phyloP scores from a whole-genome alignment of 2,888 invertebrate species.

The Oligia latruncula region DNA sequence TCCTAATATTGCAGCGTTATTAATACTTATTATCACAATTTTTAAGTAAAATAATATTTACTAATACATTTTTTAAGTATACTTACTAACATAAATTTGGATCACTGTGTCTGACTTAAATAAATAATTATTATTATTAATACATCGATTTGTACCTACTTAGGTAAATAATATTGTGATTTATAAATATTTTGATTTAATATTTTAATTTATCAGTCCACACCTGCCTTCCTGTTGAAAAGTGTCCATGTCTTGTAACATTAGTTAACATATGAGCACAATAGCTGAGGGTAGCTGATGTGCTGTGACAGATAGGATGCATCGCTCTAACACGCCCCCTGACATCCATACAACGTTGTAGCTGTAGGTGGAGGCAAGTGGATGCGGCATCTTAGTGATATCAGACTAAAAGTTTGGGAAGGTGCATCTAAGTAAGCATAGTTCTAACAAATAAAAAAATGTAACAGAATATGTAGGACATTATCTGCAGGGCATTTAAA shows the following conservation, averaged over 20 bases:
- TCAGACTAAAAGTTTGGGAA: not conserved
- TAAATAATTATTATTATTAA: too few relatives aligned
- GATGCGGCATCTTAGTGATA: conserved; percentile 46
- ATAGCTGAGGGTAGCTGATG: conserved; percentile 34
- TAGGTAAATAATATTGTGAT: not conserved
- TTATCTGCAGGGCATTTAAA: not conserved
- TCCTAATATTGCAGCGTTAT: not conserved
- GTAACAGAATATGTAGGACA: not conserved
- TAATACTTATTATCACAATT: not conserved
- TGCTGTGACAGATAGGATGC: conserved; percentile 63
- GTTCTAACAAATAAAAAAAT: not conserved
- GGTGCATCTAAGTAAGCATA: not conserved
- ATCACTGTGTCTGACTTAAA: too few relatives aligned
- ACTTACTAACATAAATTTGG: too few relatives aligned
- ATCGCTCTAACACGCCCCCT: conserved; percentile 66
- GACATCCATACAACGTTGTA: conserved; percentile 29
- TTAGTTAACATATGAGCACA: conserved; percentile 30
- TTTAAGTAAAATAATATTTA: too few relatives aligned
- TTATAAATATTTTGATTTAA: not conserved
- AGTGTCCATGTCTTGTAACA: conserved; percentile 32
- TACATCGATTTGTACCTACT: too few relatives aligned
- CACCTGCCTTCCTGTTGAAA: conserved; percentile 23
- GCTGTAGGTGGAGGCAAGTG: not conserved
- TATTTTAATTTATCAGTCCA: not conserved
- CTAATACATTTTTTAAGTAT: too few relatives aligned